Evolutionary conservation across 1,140 invertebrate species (phyloP).

Genomic region (Monochamus saltuarius): DNA sequence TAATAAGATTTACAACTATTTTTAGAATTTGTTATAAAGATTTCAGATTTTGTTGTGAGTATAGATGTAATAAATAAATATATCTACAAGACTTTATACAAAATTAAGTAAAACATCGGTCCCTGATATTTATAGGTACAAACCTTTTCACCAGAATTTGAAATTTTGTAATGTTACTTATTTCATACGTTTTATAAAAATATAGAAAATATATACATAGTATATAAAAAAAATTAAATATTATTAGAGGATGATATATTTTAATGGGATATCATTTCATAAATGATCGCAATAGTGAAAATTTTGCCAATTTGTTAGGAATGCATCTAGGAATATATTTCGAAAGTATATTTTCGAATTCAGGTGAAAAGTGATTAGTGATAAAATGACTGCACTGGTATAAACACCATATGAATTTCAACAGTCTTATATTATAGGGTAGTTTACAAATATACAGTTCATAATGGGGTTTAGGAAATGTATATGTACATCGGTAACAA

Average conservation of each 20-base stretch:
- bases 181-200: conserved; percentile 22
- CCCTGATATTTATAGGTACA: conserved; percentile 42
- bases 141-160: conserved; percentile 25
- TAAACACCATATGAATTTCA: conserved; percentile 32
- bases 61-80: conserved; percentile 53
- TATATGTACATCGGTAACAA: conserved; percentile 40
- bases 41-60: conserved; percentile 49
- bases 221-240: conserved; percentile 26
- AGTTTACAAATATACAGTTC: conserved; percentile 45
- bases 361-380: conserved; percentile 22
- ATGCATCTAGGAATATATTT: not conserved
- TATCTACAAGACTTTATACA: conserved; percentile 53
- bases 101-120: conserved; percentile 47
- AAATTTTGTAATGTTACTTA: not conserved
- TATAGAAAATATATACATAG: conserved; percentile 31
- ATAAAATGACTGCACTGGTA: conserved; percentile 17
- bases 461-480: conserved; percentile 26
- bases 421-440: conserved; percentile 47
- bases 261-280: not conserved
- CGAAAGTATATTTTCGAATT: conserved; percentile 7
- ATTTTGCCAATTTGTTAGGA: not conserved
- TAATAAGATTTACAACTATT: conserved; percentile 42
- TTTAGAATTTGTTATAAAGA: conserved; percentile 40
- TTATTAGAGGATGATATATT: conserved; percentile 12
- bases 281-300: too few relatives aligned